These are phyloP conservation scores for Falcunculus frontatus DNA, from an alignment of 2,113 vertebrate species.

Conservation along the genomic window DNA sequence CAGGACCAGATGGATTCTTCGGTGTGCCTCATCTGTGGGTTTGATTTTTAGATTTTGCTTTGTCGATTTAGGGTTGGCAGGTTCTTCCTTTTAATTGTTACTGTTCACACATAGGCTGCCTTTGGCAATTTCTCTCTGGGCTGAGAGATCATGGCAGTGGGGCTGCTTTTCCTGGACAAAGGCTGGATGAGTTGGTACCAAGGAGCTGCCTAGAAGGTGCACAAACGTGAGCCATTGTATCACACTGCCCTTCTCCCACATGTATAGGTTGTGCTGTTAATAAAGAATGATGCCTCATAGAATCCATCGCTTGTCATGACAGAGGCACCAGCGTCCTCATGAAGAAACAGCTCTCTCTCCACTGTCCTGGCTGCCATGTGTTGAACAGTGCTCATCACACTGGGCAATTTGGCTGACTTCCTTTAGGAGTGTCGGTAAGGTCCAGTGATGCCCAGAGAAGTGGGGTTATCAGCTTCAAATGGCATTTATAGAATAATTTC, in stretches of 20 bases:
- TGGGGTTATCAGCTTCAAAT: neutral
- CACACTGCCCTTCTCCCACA: neutral
- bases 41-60: neutral
- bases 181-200: neutral
- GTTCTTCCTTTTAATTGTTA: neutral
- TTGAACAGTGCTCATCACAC: neutral
- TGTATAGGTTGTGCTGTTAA: neutral
- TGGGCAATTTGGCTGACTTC: neutral
- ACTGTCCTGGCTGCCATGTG: neutral
- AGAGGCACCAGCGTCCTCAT: neutral
- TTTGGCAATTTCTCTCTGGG: neutral
- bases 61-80: neutral
- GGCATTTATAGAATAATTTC: neutral
- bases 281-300: neutral
- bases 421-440: neutral
- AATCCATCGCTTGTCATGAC: neutral
- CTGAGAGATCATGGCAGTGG: neutral
- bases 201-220: neutral
- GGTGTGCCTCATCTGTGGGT: neutral
- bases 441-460: neutral
- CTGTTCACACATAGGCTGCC: neutral
- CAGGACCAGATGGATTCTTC: neutral
- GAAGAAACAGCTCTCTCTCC: neutral
- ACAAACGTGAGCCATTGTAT: neutral
- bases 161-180: neutral